Percentiles rank a stretch among this genome's conserved stretches.
Evolutionary conservation across 2,888 invertebrate species (phyloP).

Genomic region (Therioaphis trifolii): DNA sequence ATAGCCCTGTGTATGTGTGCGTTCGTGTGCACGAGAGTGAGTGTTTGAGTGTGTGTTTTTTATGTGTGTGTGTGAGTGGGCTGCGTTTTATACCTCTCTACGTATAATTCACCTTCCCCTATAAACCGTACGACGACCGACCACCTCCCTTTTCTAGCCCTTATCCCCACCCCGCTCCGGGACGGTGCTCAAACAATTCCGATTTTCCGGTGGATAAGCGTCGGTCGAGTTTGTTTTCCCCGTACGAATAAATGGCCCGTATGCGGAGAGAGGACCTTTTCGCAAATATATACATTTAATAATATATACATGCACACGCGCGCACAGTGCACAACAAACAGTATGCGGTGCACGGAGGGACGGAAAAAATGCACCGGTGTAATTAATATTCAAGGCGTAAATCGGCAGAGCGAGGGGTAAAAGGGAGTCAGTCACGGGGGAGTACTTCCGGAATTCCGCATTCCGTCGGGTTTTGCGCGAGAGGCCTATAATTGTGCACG

Average conservation of each 20-base stretch:
- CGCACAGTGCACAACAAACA: neutral
- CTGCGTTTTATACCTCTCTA: conserved; percentile 32
- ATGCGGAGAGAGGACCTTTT: conserved; percentile 34
- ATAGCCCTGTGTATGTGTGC: neutral
- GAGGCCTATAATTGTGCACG: too few relatives aligned
- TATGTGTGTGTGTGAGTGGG: conserved; percentile 3
- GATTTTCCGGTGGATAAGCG: conserved; percentile 57
- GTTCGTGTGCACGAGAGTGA: too few relatives aligned
- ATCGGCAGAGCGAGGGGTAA: neutral
- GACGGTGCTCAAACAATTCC: conserved; percentile 16
- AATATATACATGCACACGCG: neutral
- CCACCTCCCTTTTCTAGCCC: too few relatives aligned
- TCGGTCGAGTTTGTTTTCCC: conserved; percentile 36
- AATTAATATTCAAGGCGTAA: conserved; percentile 56
- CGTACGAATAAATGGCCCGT: conserved; percentile 48
- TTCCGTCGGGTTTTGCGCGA: neutral
- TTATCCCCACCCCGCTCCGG: neutral
- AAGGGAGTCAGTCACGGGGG: neutral
- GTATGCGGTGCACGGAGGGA: neutral
- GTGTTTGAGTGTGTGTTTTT: too few relatives aligned
- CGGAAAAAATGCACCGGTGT: conserved; percentile 1
- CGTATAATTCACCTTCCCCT: conserved; percentile 38
- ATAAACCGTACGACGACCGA: neutral
- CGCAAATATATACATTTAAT: neutral
- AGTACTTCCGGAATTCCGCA: conserved; percentile 21